Base-by-base conservation (phyloP, 2,888 invertebrate genomes). In the Polia nebulosa region DNA sequence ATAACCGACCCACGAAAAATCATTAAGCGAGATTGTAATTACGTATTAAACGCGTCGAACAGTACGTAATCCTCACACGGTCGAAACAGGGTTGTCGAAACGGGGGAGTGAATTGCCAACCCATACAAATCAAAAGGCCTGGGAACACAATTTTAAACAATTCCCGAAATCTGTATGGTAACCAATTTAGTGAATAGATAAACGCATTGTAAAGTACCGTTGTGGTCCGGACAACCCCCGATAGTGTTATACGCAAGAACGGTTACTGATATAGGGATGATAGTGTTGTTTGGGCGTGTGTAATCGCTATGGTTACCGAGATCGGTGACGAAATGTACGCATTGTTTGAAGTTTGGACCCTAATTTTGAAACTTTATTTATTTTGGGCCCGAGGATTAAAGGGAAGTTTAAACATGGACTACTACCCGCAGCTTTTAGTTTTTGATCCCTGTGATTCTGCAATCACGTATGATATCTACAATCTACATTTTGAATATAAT, bases 121-220 rank as follows among this genome's bases (percentile, higher is more conserved):
- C 88, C 85, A 79, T 75, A 69, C 78, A 72, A 77, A 83, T 78
- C 76, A 89, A 89, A 85, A 76, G 78, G 87, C 89, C 87, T 93
- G 93, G 93, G 92, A 94, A 94, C 90, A 86, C 82, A 88, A 91
- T 84, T 93, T 92, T 92, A 90, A 93, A 94, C 91, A 89, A 90
- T 93, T 93, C 89, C 89, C 91, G 81, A 92, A 92, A 91, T 92
- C 89, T 89, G 88, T 91, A 83, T 86, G 88, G 88, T 83, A 89
- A 88, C 89, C 91, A 93, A 93, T 94, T 93, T 90, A 88, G 82
- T 85, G 87, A 86, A 85, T 88, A 90, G 90, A 89, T 90, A 91
- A 91, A 90, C 86, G 89, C 87, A 89, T 93, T 90, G 91, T 90
- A 89, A 89, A 90, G 87, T 88, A 87, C 87, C 84, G 81, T 80